Conservation (phyloP, 2,888 invertebrate species). For the Octonoba sinensis region DNA sequence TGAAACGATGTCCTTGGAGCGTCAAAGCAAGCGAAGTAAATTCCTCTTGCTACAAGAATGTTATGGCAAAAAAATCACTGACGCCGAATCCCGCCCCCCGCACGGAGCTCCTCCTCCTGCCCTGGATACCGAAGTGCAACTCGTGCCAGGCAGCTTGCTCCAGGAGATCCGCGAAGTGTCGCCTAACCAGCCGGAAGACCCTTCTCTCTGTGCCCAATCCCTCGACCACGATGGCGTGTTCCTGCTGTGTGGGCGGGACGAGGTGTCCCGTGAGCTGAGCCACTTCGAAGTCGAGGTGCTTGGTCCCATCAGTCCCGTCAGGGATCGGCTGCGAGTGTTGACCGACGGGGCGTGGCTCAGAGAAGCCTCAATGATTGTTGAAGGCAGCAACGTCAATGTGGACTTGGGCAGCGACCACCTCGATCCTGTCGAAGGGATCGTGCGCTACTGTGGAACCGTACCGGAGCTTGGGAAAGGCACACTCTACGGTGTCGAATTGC, state of each 20-base stretch:
- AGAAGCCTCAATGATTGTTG: slow-evolving; percentile 63
- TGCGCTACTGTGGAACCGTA: slow-evolving; percentile 59
- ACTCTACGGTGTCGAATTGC: slow-evolving; percentile 59
- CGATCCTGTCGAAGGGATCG: slow-evolving; percentile 61
- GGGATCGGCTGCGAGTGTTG: slow-evolving; percentile 58
- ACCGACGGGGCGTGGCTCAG: slow-evolving; percentile 47
- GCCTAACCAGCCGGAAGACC: slow-evolving; percentile 23
- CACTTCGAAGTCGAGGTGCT: slow-evolving; percentile 63
- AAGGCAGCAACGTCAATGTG: slow-evolving; percentile 60
- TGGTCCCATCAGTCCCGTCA: slow-evolving; percentile 58
- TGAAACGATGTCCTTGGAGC: slow-evolving; percentile 23
- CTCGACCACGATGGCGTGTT: slow-evolving; percentile 62
- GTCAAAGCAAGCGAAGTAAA: slow-evolving; percentile 36
- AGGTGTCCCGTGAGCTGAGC: slow-evolving; percentile 54
- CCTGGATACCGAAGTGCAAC: slow-evolving; percentile 60
- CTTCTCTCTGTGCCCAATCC: slow-evolving; percentile 61
- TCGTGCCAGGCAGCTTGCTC: slow-evolving; percentile 58
- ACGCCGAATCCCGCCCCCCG: slow-evolving; percentile 41
- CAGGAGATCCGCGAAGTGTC: slow-evolving; percentile 43
- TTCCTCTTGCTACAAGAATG: slow-evolving; percentile 57
- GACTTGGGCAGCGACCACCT: slow-evolving; percentile 50
- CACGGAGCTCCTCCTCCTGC: slow-evolving; percentile 29
- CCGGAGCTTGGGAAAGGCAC: slow-evolving; percentile 64
- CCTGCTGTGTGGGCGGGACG: slow-evolving; percentile 45
- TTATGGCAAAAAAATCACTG: slow-evolving; percentile 57